Base-by-base conservation (phyloP, 2,797 vertebrate species). In the Galagoides demidoff region DNA sequence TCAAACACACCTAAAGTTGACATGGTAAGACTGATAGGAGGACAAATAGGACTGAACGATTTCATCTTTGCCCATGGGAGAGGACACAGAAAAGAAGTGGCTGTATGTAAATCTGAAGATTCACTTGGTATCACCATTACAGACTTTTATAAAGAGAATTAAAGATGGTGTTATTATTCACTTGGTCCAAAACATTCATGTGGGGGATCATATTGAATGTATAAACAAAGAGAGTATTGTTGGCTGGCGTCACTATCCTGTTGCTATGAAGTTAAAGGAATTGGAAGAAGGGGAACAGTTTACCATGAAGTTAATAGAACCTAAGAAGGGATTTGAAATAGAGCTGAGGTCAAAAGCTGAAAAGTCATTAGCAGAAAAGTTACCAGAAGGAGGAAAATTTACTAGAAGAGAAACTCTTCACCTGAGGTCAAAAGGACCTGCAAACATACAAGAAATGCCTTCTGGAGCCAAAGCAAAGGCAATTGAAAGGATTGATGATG, bases 251-350 rank as follows among this genome's bases (percentile, higher is more conserved):
- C 99, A 99, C 97, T 99, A 98, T 55, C 99, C 99, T 98, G 99
- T 99, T 59, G 99, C 99, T 64, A 99, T 99, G 97, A 99, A 99
- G 99, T 98, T 99, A 16, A 99, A 99, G 96, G 99, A 99, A 39
- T 98, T 99, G 81, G 98, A 99, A 92, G 99, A 97, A 94, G 98
- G 99, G 82, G 97, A 98, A 95, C 7, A 97, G 71, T 99, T 99
- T 97, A 99, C 99, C 49, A 96, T 99, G 96, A 99, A 99, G 95
- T 97, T 99, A 97, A 97, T 99, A 43, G 99, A 99, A 97, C 99
- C 99, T 11, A 99, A 99, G 99, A 99, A 99, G 98, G 99, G 99
- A 43, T 99, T 99, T 31, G 99, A 43, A 43, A 43, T 43, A 43
- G 39, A 43, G 7, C 7, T 43, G 39, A 43, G 39, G 39, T 6